Base-by-base conservation (phyloP, 2,888 invertebrate species). In the Bedellia somnulentella region DNA sequence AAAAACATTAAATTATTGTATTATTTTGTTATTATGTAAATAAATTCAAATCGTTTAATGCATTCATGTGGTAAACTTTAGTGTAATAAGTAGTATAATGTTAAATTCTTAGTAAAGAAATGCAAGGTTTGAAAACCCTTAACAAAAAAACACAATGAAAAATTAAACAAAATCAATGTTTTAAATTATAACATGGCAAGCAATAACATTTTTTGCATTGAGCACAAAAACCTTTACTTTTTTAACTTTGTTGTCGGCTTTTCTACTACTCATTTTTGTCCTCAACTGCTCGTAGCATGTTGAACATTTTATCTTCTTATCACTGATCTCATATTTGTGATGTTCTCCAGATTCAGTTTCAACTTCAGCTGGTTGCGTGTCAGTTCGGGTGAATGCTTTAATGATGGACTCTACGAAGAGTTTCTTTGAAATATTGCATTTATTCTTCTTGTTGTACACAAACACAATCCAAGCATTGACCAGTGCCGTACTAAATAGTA, bases 391-490 rank as follows among this genome's bases (percentile, higher is more conserved):
- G 5, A 18, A 18, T 18, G 18, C 5, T 9, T 18, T 5, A 5
- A 18, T 18, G 5, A 18, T 6, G 5, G 18, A 5, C 18, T 18
- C 18, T 18, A 9, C 9, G 9, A 18, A 18, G 5, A 6, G 5
- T 18, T 18, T 18, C 9, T 18, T 18, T 18, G 18, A 18, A 18
- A 18, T 9, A 5, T 18, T 18, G 5, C 9, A 6, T 18, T 5
- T 9, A 18, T 18, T 18, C 9, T 18, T 18, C 18, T 29, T 42
- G 14, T 38, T 42, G 29, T 39, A 32, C n/a, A 25, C 37, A 11
- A 47, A 32, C n/a, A 25, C 37, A 11, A 47, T 37, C 37, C 36
- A 38, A 13, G 45, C 45, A 39, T 51, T 52, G 22, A 48, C 46
- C 9, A 52, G 23, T 11, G 47, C 42, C 4, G 44, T 47, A 22